phyloP scores from a whole-genome alignment of 2,113 vertebrate genomes.

The Agelaius phoeniceus region DNA sequence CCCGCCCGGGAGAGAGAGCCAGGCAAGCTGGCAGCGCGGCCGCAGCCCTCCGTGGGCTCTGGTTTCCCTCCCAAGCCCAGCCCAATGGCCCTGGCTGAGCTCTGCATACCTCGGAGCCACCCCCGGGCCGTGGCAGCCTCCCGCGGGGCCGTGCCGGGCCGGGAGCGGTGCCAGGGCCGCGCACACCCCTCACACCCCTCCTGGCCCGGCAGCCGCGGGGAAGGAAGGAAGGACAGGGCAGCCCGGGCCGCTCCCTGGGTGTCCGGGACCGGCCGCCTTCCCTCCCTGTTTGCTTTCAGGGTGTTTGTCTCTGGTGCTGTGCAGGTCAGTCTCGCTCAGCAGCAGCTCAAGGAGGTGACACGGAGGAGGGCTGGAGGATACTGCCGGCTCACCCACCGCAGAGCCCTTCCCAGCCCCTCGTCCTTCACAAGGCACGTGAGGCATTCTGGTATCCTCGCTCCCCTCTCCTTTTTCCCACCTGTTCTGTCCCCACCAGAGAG shows the following conservation, averaged over 20 bases:
- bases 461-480: not conserved
- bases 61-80: not conserved
- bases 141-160: fast-evolving
- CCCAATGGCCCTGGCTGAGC: not conserved
- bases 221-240: not conserved
- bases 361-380: not conserved
- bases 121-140: not conserved
- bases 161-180: not conserved
- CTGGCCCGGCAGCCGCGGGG: fast-evolving
- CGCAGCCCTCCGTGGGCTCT: fast-evolving
- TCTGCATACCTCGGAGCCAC: not conserved
- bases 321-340: not conserved
- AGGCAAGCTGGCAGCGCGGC: no score
- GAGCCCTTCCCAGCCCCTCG: not conserved
- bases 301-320: not conserved
- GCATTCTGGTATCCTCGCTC: not conserved
- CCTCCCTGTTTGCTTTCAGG: conserved; percentile 66
- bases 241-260: not conserved
- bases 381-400: not conserved
- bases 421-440: not conserved
- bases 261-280: not conserved
- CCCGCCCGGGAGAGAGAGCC: not conserved
- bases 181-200: not conserved
- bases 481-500: not conserved
- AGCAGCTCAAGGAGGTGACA: not conserved